A percentile compares a stretch with the other conserved stretches of the same genome.
phyloP scores from a whole-genome alignment of 2,797 vertebrate genomes.

The Schizothorax lantsangensis region DNA sequence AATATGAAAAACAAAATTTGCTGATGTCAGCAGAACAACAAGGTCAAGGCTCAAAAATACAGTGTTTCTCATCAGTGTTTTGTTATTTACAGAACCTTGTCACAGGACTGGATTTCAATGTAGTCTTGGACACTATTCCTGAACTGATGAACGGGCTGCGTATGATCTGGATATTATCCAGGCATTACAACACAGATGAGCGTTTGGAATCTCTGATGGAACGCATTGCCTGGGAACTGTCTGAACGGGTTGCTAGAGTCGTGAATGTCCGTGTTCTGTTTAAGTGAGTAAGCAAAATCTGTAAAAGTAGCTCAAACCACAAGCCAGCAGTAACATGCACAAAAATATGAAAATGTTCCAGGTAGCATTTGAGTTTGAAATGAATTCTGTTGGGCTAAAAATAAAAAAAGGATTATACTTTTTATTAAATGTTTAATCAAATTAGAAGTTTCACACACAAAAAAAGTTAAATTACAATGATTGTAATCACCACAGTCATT shows the following conservation, averaged over 20 bases:
- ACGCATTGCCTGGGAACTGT: slow-evolving; percentile 90
- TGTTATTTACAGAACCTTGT: slow-evolving; percentile 82
- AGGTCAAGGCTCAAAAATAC: not conserved
- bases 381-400: not conserved
- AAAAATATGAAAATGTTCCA: not conserved
- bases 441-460: not conserved
- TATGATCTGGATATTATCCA: slow-evolving; percentile 90
- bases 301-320: not conserved
- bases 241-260: slow-evolving; percentile 77
- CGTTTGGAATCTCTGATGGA: slow-evolving; percentile 91
- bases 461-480: not conserved
- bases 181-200: slow-evolving; percentile 88
- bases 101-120: slow-evolving; percentile 75
- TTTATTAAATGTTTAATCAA: not conserved
- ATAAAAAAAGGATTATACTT: not conserved
- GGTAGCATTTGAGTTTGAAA: not conserved
- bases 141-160: slow-evolving; percentile 86
- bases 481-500: not conserved
- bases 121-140: slow-evolving; percentile 84
- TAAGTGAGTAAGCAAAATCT: slow-evolving; percentile 75
- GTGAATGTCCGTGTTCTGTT: slow-evolving; percentile 84
- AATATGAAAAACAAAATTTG: not conserved
- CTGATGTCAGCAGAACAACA: not conserved
- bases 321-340: slow-evolving; percentile 1
- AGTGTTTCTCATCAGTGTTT: not conserved